Evolutionary conservation across 2,888 invertebrate species (phyloP).

Genomic region (Junonia oenone): DNA sequence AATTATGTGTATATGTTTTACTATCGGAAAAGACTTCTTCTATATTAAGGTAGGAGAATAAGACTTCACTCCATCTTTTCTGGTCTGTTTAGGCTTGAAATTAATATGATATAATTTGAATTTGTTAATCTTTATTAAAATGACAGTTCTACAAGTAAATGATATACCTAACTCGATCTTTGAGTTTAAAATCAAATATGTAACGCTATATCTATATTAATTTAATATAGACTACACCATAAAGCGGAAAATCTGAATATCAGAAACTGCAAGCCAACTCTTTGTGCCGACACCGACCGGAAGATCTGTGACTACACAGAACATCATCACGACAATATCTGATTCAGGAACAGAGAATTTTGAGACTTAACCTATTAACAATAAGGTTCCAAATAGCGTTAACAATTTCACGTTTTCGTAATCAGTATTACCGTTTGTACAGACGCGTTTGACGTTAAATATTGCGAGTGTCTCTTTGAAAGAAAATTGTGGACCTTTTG

Average conservation of each 20-base stretch:
- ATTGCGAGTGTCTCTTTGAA: background rate
- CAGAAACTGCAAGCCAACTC: background rate
- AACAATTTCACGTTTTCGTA: background rate
- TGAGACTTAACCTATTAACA: background rate
- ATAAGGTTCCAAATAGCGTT: background rate
- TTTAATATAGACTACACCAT: background rate
- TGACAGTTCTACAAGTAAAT: too few species aligned
- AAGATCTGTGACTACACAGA: background rate
- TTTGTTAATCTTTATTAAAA: too few species aligned
- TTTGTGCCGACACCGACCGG: background rate
- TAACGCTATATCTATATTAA: background rate
- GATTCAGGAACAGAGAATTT: background rate
- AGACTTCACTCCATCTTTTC: too few species aligned
- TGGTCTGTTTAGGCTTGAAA: too few species aligned
- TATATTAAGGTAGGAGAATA: too few species aligned
- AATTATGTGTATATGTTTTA: too few species aligned
- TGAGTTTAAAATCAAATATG: background rate
- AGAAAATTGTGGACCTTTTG: background rate
- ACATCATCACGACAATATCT: background rate
- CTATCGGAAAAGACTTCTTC: too few species aligned
- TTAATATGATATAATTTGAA: too few species aligned
- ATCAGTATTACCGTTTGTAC: background rate
- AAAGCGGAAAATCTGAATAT: slow-evolving; percentile 1
- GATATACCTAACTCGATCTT: too few species aligned
- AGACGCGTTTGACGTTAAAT: background rate